Conservation (phyloP, 2,797 vertebrate genomes). For the Thunnus albacares region DNA sequence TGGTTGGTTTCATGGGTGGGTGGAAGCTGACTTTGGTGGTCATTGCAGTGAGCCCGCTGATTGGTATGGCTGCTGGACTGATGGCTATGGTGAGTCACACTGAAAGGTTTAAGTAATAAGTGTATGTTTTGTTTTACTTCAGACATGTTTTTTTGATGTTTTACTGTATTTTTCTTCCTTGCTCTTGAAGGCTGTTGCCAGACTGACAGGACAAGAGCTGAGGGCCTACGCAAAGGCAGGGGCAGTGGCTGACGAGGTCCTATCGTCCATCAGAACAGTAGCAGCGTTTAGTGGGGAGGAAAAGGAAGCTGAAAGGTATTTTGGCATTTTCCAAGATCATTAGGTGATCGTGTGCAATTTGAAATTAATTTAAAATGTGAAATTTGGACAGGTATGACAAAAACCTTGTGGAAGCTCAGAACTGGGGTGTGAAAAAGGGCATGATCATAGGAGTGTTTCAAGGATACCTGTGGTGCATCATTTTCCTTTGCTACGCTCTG, state of each 20-base stretch:
- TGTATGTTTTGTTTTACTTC: neutral
- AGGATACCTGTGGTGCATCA: constrained; percentile 88
- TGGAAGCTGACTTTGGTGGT: constrained; percentile 91
- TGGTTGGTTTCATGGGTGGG: constrained; percentile 88
- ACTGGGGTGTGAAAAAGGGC: constrained; percentile 88
- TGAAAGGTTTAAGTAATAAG: neutral
- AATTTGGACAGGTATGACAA: constrained; percentile 84
- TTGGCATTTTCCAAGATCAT: neutral
- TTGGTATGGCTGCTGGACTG: constrained; percentile 85
- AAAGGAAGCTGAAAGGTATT: constrained; percentile 85
- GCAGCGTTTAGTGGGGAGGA: constrained; percentile 88
- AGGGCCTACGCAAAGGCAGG: constrained; percentile 88
- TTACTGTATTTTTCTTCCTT: neutral
- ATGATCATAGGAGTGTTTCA: constrained; percentile 85
- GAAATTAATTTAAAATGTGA: neutral
- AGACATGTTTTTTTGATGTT: no score
- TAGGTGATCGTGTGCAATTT: neutral
- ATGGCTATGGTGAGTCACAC: constrained; percentile 85
- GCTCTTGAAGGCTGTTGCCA: constrained; percentile 80
- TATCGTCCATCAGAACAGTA: constrained; percentile 88
- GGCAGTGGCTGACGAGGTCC: constrained; percentile 87
- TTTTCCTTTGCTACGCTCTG: constrained; percentile 87
- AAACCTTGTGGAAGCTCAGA: constrained; percentile 85
- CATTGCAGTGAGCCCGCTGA: constrained; percentile 86
- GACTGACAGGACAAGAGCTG: constrained; percentile 84